Evolutionary conservation across 2,113 vertebrate species (phyloP).

Genomic region (Hystrix brachyura): DNA sequence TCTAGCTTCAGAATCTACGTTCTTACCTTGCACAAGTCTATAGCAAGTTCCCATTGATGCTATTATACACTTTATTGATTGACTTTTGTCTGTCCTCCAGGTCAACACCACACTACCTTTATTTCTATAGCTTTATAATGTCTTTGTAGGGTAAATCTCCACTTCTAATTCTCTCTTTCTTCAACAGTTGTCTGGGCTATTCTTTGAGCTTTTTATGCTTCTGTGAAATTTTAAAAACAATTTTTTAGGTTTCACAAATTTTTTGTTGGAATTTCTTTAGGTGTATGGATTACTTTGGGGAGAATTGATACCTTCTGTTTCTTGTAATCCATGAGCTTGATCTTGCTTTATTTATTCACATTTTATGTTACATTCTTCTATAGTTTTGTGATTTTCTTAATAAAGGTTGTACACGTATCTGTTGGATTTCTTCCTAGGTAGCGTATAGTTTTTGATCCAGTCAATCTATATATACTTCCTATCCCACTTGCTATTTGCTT

Average conservation of each 20-base stretch:
- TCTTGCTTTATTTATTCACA: conserved; percentile 13
- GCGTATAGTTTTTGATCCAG: not conserved
- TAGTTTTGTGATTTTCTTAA: conserved; percentile 33
- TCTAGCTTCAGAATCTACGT: not conserved
- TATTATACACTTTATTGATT: not conserved
- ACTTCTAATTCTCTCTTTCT: not conserved
- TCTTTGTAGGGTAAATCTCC: not conserved
- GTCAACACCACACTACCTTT: not conserved
- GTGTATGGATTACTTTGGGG: not conserved
- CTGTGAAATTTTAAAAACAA: not conserved
- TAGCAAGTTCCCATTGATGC: not conserved
- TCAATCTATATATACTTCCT: not conserved
- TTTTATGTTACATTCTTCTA: not conserved
- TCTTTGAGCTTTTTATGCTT: not conserved
- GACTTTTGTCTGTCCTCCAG: not conserved
- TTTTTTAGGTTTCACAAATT: conserved; percentile 2
- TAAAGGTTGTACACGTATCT: not conserved
- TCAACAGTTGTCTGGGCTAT: not conserved
- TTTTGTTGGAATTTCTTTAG: conserved; percentile 56
- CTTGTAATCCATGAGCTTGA: not conserved
- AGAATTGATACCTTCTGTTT: not conserved
- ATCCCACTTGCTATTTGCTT: not conserved
- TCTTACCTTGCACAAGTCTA: not conserved
- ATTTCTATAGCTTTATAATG: not conserved
- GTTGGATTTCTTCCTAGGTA: not conserved